A percentile compares a stretch with the other conserved stretches of the same genome.
Conservation (phyloP, 2,888 invertebrate genomes). For the Stenurella melanura region DNA sequence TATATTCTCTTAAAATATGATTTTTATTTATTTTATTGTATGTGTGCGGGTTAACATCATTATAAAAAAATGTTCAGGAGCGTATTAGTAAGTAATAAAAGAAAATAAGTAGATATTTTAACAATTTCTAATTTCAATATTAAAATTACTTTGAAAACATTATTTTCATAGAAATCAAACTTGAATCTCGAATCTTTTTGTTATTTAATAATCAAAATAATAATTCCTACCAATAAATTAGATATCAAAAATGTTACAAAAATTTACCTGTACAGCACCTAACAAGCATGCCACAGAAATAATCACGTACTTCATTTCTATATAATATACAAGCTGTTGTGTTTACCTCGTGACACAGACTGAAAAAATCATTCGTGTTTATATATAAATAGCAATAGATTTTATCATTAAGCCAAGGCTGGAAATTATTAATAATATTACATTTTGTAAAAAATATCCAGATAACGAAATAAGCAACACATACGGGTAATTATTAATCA, state of each 20-base stretch:
- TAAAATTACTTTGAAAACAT: no score
- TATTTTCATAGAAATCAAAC: no score
- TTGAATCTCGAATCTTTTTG: no score
- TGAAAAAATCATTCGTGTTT: background rate
- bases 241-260: background rate
- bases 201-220: no score
- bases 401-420: conserved; percentile 14
- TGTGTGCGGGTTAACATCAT: no score
- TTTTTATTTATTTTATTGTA: no score
- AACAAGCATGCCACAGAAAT: conserved; percentile 26
- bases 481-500: conserved; percentile 14
- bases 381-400: conserved; percentile 8
- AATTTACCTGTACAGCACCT: conserved; percentile 46
- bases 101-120: no score
- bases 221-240: background rate
- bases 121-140: no score
- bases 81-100: no score
- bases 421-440: conserved; percentile 1
- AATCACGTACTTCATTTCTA: conserved; percentile 11
- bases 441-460: conserved; percentile 11
- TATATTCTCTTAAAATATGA: no score
- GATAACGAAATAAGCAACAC: conserved; percentile 7
- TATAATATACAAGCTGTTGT: background rate
- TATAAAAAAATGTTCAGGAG: no score
- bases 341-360: background rate